Percentiles rank a stretch among this genome's conserved stretches.
Conservation (phyloP, 2,888 invertebrate genomes). For the Ditula angustiorana region DNA sequence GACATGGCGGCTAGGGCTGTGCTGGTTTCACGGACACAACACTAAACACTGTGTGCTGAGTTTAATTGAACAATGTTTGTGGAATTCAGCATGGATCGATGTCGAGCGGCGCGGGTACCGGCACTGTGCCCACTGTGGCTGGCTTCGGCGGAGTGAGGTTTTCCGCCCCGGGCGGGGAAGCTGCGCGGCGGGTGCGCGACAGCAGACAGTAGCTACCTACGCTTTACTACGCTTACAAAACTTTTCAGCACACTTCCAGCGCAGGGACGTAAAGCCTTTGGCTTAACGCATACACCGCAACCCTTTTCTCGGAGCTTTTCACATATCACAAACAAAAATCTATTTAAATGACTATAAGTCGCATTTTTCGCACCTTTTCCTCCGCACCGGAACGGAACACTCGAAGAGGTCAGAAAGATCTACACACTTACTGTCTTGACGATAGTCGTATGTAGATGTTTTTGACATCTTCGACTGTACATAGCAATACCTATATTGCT, state of each 20-base stretch:
- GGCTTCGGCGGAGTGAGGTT: conserved; percentile 48
- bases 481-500: too few relatives aligned
- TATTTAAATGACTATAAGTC: too few relatives aligned
- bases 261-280: background rate
- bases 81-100: conserved; percentile 65
- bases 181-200: conserved; percentile 30
- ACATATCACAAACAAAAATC: too few relatives aligned
- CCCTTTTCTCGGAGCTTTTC: too few relatives aligned
- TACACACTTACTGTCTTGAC: too few relatives aligned
- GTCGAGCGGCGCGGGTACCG: conserved; percentile 53
- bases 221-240: background rate
- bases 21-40: conserved; percentile 56
- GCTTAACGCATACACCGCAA: too few relatives aligned
- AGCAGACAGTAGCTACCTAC: background rate
- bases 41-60: conserved; percentile 40
- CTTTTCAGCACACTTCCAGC: background rate
- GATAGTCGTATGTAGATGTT: too few relatives aligned
- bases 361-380: too few relatives aligned
- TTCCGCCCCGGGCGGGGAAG: conserved; percentile 59
- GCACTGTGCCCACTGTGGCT: conserved; percentile 66
- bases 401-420: too few relatives aligned
- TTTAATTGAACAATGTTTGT: conserved; percentile 32
- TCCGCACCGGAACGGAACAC: too few relatives aligned
- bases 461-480: too few relatives aligned
- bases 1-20: conserved; percentile 80